Base-by-base conservation (phyloP, 2,888 invertebrate genomes). In the Sesia apiformis region DNA sequence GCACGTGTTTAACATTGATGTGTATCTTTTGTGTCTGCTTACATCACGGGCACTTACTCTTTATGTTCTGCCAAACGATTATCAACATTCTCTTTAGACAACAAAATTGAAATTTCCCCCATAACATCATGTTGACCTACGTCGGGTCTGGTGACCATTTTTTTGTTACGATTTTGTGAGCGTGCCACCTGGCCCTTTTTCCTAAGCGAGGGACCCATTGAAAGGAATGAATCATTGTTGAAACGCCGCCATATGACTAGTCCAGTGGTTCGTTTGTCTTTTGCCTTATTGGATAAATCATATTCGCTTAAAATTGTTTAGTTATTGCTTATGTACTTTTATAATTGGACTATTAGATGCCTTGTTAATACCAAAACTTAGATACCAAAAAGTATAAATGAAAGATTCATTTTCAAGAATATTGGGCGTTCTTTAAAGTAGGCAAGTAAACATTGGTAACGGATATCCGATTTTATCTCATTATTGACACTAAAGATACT, bases 151-250 rank as follows among this genome's bases (percentile, higher is more conserved):
- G 67, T 73, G 67, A 63, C 70, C 70, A 71, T 74, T 83, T 86
- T 80, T 82, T 80, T 76, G 70, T 73, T 65, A 68, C 65, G 71
- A 72, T 76, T 76, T 77, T 76, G n/a, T 78, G 75, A 79, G 70
- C 76, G 75, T 76, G 79, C 83, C 87, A 87, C 86, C 87, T 87
- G 87, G 87, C 71, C 76, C 81, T 84, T 87, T 87, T 86, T 84
- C 77, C 72, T 76, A 74, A 63, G 66, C 71, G 71, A 75, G 70
- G 72, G 70, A 71, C 74, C 76, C 76, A 84, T 84, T 83, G 72
- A 81, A 78, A 69, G 61, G 70, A 70, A 76, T 82, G 78, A 84
- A 81, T 82, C 79, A 81, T 77, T 77, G 76, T 71, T 76, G 75
- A 67, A n/a, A 70, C 69, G 67, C 69, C 67, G 63, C 39, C 8